Evolutionary conservation across 2,888 invertebrate species (phyloP).

Genomic region (Drosophila differens): DNA sequence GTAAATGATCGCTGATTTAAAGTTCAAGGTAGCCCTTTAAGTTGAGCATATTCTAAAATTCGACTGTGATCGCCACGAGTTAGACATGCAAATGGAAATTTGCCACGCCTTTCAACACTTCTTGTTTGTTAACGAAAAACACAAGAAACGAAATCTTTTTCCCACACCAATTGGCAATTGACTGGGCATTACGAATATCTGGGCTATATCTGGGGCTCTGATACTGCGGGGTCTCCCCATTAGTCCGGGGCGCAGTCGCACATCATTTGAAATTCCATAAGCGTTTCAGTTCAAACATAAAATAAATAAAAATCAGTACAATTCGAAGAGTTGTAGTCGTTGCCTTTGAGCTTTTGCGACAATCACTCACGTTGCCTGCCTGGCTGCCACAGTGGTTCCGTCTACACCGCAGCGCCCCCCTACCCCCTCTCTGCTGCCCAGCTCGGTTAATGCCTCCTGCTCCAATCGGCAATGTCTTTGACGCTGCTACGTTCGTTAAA

Average conservation of each 20-base stretch:
- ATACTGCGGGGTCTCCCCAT: constrained; percentile 32
- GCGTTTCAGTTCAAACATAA: constrained; percentile 82
- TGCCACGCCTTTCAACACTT: constrained; percentile 54
- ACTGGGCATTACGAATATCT: constrained; percentile 30
- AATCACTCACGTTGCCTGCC: constrained; percentile 75
- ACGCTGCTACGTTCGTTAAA: constrained; percentile 55
- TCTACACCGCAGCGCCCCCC: constrained; percentile 9
- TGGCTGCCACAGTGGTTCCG: constrained; percentile 36
- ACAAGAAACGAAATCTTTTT: constrained; percentile 47
- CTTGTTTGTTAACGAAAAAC: constrained; percentile 7
- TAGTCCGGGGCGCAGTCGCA: constrained; percentile 59
- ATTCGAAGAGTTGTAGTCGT: constrained; percentile 73
- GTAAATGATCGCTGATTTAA: constrained; percentile 26
- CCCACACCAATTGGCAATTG: constrained; percentile 71
- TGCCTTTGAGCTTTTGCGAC: constrained; percentile 81
- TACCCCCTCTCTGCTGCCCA: not conserved
- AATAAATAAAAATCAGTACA: constrained; percentile 82
- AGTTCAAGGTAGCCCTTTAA: constrained; percentile 46
- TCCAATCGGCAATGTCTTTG: constrained; percentile 72
- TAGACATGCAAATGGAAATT: constrained; percentile 62
- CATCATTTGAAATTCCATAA: constrained; percentile 76
- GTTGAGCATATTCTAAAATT: constrained; percentile 52
- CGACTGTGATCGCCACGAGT: constrained; percentile 48
- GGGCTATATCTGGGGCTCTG: constrained; percentile 40
- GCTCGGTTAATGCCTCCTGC: constrained; percentile 16